Conservation (phyloP, 2,797 vertebrate genomes). For the Cossypha polioptera region DNA sequence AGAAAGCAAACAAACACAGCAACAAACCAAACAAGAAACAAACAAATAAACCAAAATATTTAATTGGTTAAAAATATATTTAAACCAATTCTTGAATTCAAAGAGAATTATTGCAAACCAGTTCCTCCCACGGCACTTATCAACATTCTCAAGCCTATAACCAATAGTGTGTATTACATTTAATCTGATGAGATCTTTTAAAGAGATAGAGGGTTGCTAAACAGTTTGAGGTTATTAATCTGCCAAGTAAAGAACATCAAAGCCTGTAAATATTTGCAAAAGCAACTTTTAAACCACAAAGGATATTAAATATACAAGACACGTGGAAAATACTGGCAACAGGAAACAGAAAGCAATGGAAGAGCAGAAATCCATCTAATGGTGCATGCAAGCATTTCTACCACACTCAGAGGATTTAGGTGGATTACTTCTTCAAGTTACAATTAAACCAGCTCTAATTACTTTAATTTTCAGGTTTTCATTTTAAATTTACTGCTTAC, state of each 20-base stretch:
- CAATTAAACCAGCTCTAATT: neutral
- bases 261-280: constrained; percentile 33
- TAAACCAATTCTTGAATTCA: neutral
- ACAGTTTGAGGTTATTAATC: constrained; percentile 38
- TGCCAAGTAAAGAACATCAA: constrained; percentile 28
- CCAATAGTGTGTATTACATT: neutral
- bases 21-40: neutral
- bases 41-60: neutral
- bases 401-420: neutral
- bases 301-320: neutral
- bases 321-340: neutral
- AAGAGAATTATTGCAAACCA: neutral
- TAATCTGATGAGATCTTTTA: neutral
- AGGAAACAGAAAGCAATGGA: neutral
- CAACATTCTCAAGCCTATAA: neutral
- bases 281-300: constrained; percentile 25
- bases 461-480: neutral
- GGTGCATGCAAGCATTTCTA: neutral
- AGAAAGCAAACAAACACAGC: neutral
- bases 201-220: constrained; percentile 9
- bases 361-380: neutral
- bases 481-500: neutral
- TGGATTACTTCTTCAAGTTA: neutral
- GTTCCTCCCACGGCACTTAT: neutral
- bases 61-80: neutral